Conservation (phyloP, 2,797 vertebrate genomes). For the Cryptoprocta ferox region DNA sequence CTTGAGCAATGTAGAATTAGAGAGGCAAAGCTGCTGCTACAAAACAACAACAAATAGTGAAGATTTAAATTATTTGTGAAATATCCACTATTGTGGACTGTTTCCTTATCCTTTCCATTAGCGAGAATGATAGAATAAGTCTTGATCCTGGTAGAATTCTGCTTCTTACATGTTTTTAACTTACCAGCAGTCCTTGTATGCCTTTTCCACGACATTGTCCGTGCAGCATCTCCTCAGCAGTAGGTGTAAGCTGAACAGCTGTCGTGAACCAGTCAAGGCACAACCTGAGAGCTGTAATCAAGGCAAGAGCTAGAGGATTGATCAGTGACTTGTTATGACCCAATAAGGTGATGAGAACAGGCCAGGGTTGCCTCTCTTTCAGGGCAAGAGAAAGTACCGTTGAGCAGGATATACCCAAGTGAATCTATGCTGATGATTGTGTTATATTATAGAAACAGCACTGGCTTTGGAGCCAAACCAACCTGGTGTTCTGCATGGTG, state of each 20-base stretch:
- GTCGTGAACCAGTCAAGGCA: not conserved
- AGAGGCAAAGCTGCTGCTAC: not conserved
- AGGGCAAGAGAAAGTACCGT: not conserved
- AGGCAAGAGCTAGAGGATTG: not conserved
- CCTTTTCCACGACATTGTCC: not conserved
- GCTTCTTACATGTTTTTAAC: not conserved
- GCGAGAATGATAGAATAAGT: not conserved
- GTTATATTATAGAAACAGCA: not conserved
- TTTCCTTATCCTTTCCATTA: not conserved
- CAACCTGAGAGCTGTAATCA: not conserved
- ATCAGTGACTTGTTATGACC: not conserved
- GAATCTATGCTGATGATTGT: not conserved
- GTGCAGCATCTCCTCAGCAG: not conserved
- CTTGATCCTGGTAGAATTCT: not conserved
- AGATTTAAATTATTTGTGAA: slow-evolving; percentile 23
- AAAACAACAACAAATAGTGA: not conserved
- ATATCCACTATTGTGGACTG: not conserved
- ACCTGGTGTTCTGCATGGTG: not conserved
- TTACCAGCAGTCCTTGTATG: not conserved
- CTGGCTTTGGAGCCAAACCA: not conserved
- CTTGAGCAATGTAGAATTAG: not conserved
- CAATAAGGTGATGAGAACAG: not conserved
- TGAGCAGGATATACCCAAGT: not conserved
- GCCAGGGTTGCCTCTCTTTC: not conserved
- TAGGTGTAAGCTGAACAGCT: not conserved